Evolutionary conservation across 1,140 invertebrate genomes (phyloP).

Genomic region (Steinernema feltiae): DNA sequence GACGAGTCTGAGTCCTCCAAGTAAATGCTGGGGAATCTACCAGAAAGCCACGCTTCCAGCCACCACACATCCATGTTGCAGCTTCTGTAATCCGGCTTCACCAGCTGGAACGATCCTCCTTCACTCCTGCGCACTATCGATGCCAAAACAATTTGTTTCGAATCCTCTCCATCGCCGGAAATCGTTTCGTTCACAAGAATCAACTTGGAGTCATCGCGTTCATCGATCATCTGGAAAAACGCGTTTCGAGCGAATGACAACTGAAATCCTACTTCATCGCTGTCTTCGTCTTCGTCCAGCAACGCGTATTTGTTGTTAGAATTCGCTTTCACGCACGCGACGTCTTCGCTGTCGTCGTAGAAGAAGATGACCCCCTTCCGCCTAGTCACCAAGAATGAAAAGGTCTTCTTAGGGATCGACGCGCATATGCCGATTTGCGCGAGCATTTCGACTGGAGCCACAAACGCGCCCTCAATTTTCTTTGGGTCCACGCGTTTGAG

Average conservation of each 20-base stretch:
- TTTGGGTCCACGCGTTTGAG: background rate
- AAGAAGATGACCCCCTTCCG: background rate
- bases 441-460: background rate
- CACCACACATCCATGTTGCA: background rate
- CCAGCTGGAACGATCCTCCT: background rate
- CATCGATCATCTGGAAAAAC: background rate
- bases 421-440: background rate
- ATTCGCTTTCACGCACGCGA: background rate
- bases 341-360: background rate
- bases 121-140: background rate
- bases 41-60: background rate
- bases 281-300: background rate
- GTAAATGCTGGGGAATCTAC: background rate
- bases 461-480: background rate
- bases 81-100: background rate
- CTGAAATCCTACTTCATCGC: background rate
- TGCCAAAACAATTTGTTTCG: background rate
- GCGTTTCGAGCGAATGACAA: background rate
- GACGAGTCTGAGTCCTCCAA: background rate
- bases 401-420: background rate
- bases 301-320: background rate
- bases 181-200: background rate
- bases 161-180: background rate
- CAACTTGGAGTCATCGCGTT: background rate
- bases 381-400: background rate